phyloP scores from a whole-genome alignment of 2,113 vertebrate genomes.

The Suncus etruscus region DNA sequence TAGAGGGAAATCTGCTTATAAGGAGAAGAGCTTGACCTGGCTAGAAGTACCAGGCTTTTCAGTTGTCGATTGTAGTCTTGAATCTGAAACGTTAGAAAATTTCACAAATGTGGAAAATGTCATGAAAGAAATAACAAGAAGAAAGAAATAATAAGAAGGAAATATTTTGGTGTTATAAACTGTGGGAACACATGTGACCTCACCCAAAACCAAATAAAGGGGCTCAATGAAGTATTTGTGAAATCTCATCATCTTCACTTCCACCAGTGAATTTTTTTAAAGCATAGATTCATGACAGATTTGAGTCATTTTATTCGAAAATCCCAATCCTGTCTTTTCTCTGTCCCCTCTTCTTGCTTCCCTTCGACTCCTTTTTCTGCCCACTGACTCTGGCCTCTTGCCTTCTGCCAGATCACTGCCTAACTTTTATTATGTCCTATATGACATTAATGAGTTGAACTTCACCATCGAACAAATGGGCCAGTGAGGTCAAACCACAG shows the following conservation, averaged over 20 bases:
- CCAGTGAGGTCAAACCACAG: background rate
- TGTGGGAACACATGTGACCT: background rate
- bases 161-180: background rate
- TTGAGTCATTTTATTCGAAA: background rate
- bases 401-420: background rate
- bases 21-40: background rate
- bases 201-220: accelerated
- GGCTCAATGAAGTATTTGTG: background rate
- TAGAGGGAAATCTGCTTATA: background rate
- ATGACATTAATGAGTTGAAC: background rate
- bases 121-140: background rate
- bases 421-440: background rate
- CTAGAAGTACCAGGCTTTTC: background rate
- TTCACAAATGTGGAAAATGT: background rate
- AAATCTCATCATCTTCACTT: background rate
- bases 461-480: background rate
- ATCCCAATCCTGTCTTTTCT: background rate
- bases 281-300: background rate
- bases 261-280: background rate
- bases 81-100: background rate
- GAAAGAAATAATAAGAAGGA: background rate
- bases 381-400: background rate
- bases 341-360: background rate
- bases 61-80: background rate
- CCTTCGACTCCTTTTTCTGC: background rate